phyloP scores from a whole-genome alignment of 2,113 vertebrate species.

The Rhegmatorhina hoffmannsi region DNA sequence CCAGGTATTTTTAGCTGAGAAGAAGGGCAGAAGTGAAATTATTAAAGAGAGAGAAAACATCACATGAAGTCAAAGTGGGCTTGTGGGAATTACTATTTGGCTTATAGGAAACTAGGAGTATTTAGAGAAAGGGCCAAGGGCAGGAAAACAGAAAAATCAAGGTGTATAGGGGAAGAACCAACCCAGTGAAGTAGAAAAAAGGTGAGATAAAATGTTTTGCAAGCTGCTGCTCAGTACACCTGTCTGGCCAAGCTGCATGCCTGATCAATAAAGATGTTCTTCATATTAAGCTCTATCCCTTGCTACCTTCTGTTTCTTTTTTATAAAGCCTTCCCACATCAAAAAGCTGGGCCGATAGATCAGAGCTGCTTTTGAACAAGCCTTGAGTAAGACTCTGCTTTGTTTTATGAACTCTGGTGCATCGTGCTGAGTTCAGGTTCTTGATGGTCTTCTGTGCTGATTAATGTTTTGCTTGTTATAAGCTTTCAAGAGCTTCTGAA shows the following conservation, averaged over 20 bases:
- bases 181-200: not conserved
- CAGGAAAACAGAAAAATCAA: not conserved
- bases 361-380: not conserved
- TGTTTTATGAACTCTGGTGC: not conserved
- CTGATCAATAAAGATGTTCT: not conserved
- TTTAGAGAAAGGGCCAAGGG: not conserved
- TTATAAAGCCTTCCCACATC: not conserved
- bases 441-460: not conserved
- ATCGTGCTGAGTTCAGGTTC: accelerated
- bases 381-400: not conserved
- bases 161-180: not conserved
- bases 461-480: not conserved
- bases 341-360: not conserved
- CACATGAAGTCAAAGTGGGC: not conserved
- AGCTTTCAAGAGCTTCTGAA: not conserved
- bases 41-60: not conserved
- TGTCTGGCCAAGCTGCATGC: accelerated
- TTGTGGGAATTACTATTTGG: not conserved
- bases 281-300: not conserved
- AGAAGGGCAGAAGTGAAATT: not conserved
- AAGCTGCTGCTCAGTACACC: not conserved
- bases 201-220: not conserved
- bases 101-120: not conserved
- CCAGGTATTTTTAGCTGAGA: not conserved
- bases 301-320: not conserved